A percentile compares a stretch with the other conserved stretches of the same genome.
Conservation (phyloP, 2,888 invertebrate species). For the Platerodrilus igneus region DNA sequence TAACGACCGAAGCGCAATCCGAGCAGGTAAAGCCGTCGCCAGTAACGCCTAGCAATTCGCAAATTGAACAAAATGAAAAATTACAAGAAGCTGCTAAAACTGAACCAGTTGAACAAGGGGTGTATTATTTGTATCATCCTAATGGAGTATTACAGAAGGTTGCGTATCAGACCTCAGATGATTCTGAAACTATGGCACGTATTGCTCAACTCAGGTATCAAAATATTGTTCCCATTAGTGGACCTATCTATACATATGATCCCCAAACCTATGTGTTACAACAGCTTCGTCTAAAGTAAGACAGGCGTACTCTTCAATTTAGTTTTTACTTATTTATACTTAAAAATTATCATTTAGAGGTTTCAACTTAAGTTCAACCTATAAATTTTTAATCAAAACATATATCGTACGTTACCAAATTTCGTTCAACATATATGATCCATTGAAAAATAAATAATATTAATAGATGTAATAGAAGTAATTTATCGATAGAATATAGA, state of each 20-base stretch:
- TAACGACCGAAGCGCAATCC: constrained; percentile 23
- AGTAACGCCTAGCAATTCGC: too few relatives aligned
- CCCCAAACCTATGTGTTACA: constrained; percentile 36
- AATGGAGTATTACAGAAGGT: constrained; percentile 60
- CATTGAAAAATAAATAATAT: too few relatives aligned
- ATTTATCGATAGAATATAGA: too few relatives aligned
- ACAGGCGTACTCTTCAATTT: too few relatives aligned
- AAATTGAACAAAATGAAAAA: constrained; percentile 27
- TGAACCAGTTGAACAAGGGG: constrained; percentile 45
- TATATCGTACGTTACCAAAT: too few relatives aligned
- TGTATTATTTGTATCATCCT: constrained; percentile 62
- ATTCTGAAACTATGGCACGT: constrained; percentile 58
- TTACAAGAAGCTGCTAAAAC: constrained; percentile 25
- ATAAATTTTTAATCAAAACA: too few relatives aligned
- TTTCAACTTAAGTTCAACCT: constrained; percentile 42
- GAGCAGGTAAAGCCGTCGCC: too few relatives aligned
- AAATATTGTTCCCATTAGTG: constrained; percentile 59
- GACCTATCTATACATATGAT: constrained; percentile 56
- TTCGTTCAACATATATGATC: too few relatives aligned
- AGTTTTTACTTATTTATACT: too few relatives aligned
- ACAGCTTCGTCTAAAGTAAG: too few relatives aligned
- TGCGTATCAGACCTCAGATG: constrained; percentile 56
- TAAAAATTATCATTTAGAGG: too few relatives aligned
- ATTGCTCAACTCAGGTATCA: constrained; percentile 60
- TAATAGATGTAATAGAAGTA: too few relatives aligned